Base-by-base conservation (phyloP, 2,888 invertebrate species). In the Aleiodes testaceus region DNA sequence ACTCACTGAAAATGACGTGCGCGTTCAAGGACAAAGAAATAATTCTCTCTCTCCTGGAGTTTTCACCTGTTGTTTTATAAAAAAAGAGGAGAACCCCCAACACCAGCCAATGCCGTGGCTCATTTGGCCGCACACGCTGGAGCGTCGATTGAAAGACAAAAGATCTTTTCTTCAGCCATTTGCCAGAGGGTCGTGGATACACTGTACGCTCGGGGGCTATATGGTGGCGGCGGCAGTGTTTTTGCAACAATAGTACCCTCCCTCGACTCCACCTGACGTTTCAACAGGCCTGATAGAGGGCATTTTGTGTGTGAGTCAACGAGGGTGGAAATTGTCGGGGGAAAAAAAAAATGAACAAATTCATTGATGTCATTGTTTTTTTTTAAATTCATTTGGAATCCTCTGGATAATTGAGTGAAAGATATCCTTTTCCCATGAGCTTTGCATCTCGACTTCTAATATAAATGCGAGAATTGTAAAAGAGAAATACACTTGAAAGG, bases 221-320 rank as follows among this genome's bases (percentile, higher is more conserved):
- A 26, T 26, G 26, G 26, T 18, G 26, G 6, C 11, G 52, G 14
- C 22, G 70, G 65, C 72, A 53, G 59, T 79, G 76, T 77, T 77
- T 77, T 79, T 72, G 70, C 69, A 70, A 81, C 81, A 81, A 80
- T 81, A 71, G 75, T 55, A 50, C 55, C 71, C 72, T 77, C 61
- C 75, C 74, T 74, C 79, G 63, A 67, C 76, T 81, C 75, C 79
- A 77, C 75, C 75, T 78, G 78, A 77, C 79, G 82, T 82, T 83
- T 82, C 79, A 79, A 79, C 80, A 80, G 76, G 81, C 82, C 81
- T 84, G 81, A 80, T 77, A 82, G 84, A 82, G 79, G 81, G 44
- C 7, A 7, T 18, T n/a, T 14, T 61, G 52, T 52, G 59, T 50
- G 44, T 20, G 36, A 36, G 14, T 30, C 49, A 18, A 20, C 12